These are phyloP conservation scores for Xenopus tropicalis DNA, from an alignment of 2,113 vertebrate species.

Conservation along the genomic window UCB_Xtro_10.0 CM004447.2:136133001-136133500, in stretches of 20 bases:
- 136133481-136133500: too few species aligned
- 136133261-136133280: constrained; percentile 43
- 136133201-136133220: constrained; percentile 14
- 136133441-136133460: too few species aligned
- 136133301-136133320: constrained; percentile 8
- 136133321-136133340: constrained; percentile 33
- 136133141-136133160: neutral
- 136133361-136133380: constrained; percentile 6
- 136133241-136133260: constrained; percentile 26
- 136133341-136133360: constrained; percentile 9
- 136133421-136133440: neutral
- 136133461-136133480: too few species aligned
- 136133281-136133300: constrained; percentile 15
- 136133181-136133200: constrained; percentile 26
- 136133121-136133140: neutral
- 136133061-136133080: too few species aligned
- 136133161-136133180: neutral
- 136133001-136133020: too few species aligned
- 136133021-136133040: too few species aligned
- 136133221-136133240: constrained; percentile 10
- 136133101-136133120: neutral
- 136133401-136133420: constrained; percentile 9
- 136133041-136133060: too few species aligned
- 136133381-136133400: neutral
- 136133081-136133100: neutral